Base-by-base conservation (phyloP, 2,888 invertebrate genomes). In the Hoplodrina ambigua region DNA sequence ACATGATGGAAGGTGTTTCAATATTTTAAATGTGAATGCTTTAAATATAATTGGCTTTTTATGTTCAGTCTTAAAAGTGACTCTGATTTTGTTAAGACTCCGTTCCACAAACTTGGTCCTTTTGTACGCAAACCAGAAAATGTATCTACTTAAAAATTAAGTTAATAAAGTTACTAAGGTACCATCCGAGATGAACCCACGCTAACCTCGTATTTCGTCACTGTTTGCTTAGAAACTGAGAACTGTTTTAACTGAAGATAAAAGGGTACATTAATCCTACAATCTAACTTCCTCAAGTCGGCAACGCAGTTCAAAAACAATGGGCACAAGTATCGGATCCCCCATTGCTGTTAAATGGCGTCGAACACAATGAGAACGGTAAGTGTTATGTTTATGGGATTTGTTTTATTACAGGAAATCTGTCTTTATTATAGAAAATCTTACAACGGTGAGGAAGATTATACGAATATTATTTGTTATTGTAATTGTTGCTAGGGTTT, bases 241-340 rank as follows among this genome's bases (percentile, higher is more conserved):
- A 69, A 62, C 50, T 58, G 59, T 74, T 70, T 56, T 60, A 69
- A 50, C 69, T 49, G 54, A 10, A 74, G 69, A 78, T 81, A 80
- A 74, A 67, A 63, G 70, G 58, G 62, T 19, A 49, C 59, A 52
- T 74, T 70, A 81, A 81, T 81, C 67, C 58, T n/a, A 49, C 62
- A 74, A 68, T 69, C 74, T 44, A 65, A 59, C 73, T 82, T 82
- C 19, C 57, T 54, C 44, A 52, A 66, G 68, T 55, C 59, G 54
- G 37, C n/a, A 20, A 55, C 63, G 53, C 56, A 55, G 78, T 64
- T 20, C 69, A 58, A 57, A 68, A 49, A 80, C 80, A 82, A 82
- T 65, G 17, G 62, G 8, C 52, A 49, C 54, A 50, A 20, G 54
- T 62, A 75, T 80, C 66, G 52, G 58, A 59, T 62, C 58, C 49